Base-by-base conservation (phyloP, 2,797 vertebrate species). In the Enteromius mattozi region DNA sequence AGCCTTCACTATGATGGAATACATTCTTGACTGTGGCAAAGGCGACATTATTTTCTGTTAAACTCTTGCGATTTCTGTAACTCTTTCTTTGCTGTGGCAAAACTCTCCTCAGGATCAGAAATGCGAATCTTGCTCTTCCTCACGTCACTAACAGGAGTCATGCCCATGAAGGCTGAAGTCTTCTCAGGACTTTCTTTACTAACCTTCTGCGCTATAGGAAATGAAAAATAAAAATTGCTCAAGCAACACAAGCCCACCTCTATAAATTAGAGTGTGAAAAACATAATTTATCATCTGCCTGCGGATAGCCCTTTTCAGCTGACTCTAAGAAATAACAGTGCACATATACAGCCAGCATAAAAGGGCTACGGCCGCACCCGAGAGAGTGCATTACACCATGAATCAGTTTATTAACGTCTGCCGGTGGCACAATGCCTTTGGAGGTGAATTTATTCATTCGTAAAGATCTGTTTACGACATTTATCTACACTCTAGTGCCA, bases 371-470 rank as follows among this genome's bases (percentile, higher is more conserved):
- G 86, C 89, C 56, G 76, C 88, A 91, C 91, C 92, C 89, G 85
- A 93, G 93, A 90, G 91, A 91, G 92, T 91, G 92, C 90, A 93
- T 92, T 93, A 92, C 87, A 85, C 91, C 88, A 92, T 94, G 93
- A 95, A 95, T 94, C 93, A 92, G 91, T 93, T 92, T 94, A 94
- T 95, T 95, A 95, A 93, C 88, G 54, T 91, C 79, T 86, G 90
- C 88, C 90, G 82, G 65, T 68, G 89, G 89, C 90, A 88, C 87
- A 21, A 66, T 88, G 87, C 86, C 27, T 71, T 10, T 78, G 72
- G 88, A 82, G 82, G 90, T 89, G 89, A 89, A 94, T 94, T 93
- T 93, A 94, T 94, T 93, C 91, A 93, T 95, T 94, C 92, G 91
- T 93, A 93, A 94, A 94, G 90, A 86, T 91, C 90, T 92, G 91